phyloP scores from a whole-genome alignment of 1,140 invertebrate genomes.

The Epicauta chinensis region DNA sequence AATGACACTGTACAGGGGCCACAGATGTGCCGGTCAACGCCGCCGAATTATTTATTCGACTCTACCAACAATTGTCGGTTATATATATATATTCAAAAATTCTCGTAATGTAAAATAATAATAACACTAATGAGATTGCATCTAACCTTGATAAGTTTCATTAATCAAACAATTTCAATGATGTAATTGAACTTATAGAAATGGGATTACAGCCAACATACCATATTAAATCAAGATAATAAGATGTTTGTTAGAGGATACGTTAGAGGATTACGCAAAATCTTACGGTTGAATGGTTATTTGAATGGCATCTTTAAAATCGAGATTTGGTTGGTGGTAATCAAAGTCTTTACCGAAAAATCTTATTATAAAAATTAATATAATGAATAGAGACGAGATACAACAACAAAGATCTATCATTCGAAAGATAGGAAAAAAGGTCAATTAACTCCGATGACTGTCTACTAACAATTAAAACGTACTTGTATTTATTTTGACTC shows the following conservation, averaged over 20 bases:
- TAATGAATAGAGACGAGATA: too few species aligned
- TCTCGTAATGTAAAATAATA: too few species aligned
- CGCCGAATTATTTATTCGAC: background rate
- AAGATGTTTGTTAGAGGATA: background rate
- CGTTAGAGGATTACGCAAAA: background rate
- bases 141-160: background rate
- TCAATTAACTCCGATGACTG: too few species aligned
- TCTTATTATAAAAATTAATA: too few species aligned
- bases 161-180: background rate
- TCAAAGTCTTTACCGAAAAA: too few species aligned
- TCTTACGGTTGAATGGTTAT: conserved; percentile 1
- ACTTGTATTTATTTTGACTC: too few species aligned
- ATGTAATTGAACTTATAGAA: background rate
- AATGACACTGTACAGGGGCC: background rate
- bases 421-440: too few species aligned
- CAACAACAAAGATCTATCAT: too few species aligned
- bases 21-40: background rate
- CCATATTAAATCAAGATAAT: background rate
- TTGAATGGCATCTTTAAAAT: conserved; percentile 4
- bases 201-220: too few species aligned
- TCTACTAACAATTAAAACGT: too few species aligned
- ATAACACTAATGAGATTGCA: background rate
- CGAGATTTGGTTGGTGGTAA: too few species aligned
- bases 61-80: background rate
- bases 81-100: too few species aligned